Conservation (phyloP, 1,140 invertebrate species). For the Drosophila sulfurigaster region DNA sequence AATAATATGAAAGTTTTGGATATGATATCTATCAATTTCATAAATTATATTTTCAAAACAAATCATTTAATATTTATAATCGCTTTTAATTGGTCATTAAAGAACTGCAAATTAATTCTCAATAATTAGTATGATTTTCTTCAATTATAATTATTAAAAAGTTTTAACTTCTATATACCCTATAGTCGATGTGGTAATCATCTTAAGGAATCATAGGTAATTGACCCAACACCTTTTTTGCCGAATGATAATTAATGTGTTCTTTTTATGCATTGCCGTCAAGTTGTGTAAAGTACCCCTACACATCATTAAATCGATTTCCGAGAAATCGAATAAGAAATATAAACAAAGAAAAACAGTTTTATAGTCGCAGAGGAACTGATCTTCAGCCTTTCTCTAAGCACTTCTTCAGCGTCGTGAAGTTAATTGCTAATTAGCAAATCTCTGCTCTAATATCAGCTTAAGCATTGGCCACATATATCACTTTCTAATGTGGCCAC, state of each 20-base stretch:
- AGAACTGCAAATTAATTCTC: no score
- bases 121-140: no score
- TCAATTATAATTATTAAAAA: no score
- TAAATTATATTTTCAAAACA: no score
- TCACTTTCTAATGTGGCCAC: conserved; percentile 65
- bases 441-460: conserved; percentile 50
- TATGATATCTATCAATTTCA: no score
- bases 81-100: no score
- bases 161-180: neutral
- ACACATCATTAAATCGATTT: conserved; percentile 15
- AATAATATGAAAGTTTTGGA: no score
- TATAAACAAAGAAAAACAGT: neutral
- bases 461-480: conserved; percentile 26
- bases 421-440: conserved; percentile 56
- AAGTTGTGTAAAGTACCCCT: neutral
- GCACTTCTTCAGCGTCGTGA: neutral
- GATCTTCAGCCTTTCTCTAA: conserved; percentile 17
- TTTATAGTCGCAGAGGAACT: neutral
- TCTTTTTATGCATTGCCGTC: neutral
- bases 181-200: neutral
- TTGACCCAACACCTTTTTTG: conserved; percentile 23
- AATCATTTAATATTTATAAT: no score
- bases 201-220: neutral
- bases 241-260: conserved; percentile 9
- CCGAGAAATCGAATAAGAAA: conserved; percentile 1